phyloP scores from a whole-genome alignment of 1,140 invertebrate species.

The Euura saliciscinereae region DNA sequence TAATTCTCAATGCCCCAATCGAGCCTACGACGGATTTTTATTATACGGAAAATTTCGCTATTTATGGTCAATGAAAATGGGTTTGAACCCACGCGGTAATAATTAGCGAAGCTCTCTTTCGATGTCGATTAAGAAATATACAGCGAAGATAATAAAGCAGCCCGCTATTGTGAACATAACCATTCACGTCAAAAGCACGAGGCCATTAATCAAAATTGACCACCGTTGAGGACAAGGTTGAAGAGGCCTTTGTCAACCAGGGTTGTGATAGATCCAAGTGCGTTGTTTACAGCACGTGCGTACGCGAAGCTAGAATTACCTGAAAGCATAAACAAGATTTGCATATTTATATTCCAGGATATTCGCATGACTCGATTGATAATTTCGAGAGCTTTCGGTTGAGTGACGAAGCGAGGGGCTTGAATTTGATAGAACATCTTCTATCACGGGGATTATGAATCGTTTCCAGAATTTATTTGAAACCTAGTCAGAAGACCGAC shows the following conservation, averaged over 20 bases:
- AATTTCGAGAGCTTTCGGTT: not conserved
- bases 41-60: too few species aligned
- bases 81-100: too few species aligned
- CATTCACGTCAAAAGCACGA: conserved; percentile 4
- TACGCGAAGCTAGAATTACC: not conserved
- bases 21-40: too few species aligned
- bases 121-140: too few species aligned
- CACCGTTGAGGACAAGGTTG: conserved; percentile 1
- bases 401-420: too few species aligned
- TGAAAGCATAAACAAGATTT: not conserved
- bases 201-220: conserved; percentile 1
- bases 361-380: not conserved
- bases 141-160: too few species aligned
- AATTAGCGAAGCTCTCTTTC: too few species aligned
- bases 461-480: too few species aligned
- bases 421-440: too few species aligned
- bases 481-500: too few species aligned
- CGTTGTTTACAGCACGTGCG: conserved; percentile 1
- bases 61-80: too few species aligned
- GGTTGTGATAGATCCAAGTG: not conserved
- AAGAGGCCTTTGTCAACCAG: conserved; percentile 1
- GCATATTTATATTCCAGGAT: conserved; percentile 2
- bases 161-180: not conserved
- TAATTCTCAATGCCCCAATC: too few species aligned
- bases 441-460: not conserved